Evolutionary conservation across 2,888 invertebrate genomes (phyloP).

Genomic region (Patella caerulea): DNA sequence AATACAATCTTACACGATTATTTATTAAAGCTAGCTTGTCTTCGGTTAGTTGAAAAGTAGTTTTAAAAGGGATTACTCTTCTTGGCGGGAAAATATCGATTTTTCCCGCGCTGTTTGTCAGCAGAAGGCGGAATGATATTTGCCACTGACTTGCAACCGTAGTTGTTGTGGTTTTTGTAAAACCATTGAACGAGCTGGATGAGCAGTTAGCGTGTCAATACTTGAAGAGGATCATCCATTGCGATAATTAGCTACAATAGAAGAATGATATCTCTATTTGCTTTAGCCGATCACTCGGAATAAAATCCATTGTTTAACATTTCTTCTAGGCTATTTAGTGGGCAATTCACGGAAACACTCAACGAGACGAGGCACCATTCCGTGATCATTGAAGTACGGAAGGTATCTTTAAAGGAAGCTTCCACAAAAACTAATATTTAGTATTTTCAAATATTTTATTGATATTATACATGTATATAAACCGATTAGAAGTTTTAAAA

Average conservation of each 20-base stretch:
- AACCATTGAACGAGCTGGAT: slow-evolving; percentile 7
- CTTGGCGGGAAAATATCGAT: slow-evolving; percentile 2
- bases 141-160: no score
- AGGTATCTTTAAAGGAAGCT: no score
- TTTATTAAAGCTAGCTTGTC: not conserved
- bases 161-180: slow-evolving; percentile 9
- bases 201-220: slow-evolving; percentile 12
- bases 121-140: no score
- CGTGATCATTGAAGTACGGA: no score
- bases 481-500: no score
- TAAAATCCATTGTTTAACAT: slow-evolving; percentile 9
- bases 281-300: slow-evolving; percentile 19
- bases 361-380: no score
- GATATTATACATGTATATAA: no score
- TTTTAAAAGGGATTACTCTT: not conserved
- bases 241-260: slow-evolving; percentile 27
- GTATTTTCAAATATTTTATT: no score
- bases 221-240: slow-evolving; percentile 5
- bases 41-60: not conserved
- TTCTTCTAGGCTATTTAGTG: not conserved
- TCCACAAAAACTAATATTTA: no score
- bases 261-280: slow-evolving; percentile 28
- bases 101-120: not conserved
- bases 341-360: not conserved
- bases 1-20: slow-evolving; percentile 10